Conservation (phyloP, 2,113 vertebrate species). For the Nothocercus julius region DNA sequence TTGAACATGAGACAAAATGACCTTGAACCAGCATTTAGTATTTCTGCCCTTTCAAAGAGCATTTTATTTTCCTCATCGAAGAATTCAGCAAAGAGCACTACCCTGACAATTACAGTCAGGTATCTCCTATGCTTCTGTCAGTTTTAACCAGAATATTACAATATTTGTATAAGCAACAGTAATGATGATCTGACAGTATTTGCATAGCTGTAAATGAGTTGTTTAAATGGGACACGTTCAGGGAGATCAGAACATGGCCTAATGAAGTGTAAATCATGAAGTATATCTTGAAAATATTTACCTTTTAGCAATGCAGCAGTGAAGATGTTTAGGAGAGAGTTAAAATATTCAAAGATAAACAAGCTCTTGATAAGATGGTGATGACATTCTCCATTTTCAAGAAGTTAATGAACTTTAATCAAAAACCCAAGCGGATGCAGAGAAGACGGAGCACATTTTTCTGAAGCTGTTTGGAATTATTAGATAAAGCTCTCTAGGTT, state of each 20-base stretch:
- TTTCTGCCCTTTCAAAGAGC: background rate
- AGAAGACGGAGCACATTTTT: slow-evolving; percentile 41
- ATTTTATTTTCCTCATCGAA: background rate
- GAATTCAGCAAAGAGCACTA: background rate
- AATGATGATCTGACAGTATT: background rate
- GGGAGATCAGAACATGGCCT: background rate
- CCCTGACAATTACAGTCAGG: background rate
- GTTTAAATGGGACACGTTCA: background rate
- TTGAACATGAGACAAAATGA: background rate
- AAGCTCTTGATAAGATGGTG: background rate
- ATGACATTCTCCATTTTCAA: background rate
- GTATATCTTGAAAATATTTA: background rate
- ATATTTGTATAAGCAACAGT: background rate
- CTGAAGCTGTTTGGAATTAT: background rate
- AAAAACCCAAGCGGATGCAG: background rate
- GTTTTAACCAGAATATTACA: background rate
- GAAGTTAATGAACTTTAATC: background rate
- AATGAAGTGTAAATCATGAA: background rate
- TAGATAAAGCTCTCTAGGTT: background rate
- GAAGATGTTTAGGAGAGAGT: slow-evolving; percentile 44
- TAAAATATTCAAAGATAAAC: slow-evolving; percentile 13
- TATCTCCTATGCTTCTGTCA: background rate
- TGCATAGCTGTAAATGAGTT: background rate
- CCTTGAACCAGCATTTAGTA: background rate
- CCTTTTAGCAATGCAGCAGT: slow-evolving; percentile 43